Base-by-base conservation (phyloP, 2,113 vertebrate genomes). In the Apodemus sylvaticus region DNA sequence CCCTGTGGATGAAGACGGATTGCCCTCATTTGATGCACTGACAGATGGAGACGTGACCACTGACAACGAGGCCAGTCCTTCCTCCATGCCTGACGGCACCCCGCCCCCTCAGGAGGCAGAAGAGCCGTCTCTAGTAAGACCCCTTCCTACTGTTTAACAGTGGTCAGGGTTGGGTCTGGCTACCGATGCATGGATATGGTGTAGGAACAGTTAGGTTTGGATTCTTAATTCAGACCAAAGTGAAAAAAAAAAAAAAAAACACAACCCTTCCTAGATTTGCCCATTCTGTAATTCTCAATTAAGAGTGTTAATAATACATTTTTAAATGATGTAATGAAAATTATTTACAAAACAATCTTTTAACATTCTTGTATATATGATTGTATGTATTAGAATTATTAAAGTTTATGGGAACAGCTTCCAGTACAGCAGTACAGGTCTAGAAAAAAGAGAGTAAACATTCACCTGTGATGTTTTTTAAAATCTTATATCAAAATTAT, bases 1-100 rank as follows among this genome's bases (percentile, higher is more conserved):
- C 99, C 99, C 99, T 55, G 99, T 99, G 99, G 99, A 99, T 98
- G 99, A 99, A 99, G 99, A 99, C 99, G 99, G 99, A 98, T 99
- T 99, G 98, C 99, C 99, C 99, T 99, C 99, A 90, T 99, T 99
- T 98, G 99, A 99, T 98, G 99, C 99, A 89, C 99, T 99, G 99
- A 99, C 99, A 99, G 99, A 99, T 98, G 99, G 99, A 98, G 99
- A 99, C 98, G 99, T 99, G 99, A 99, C 99, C 99, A 99, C 99
- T 93, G 99, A 99, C 99, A 99, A 99, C 98, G 99, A 99, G 98
- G 95, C 99, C 98, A 99, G 99, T 98, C 99, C 99, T 98, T 99
- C 99, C 96, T 99, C 99, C 97, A 98, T 99, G 98, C 99, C 99
- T 53, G 99, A 99, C 98, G 99, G 99, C 99, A 98, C 99, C 94